A percentile compares a stretch with the other conserved stretches of the same genome.
These are phyloP conservation scores for Argyrosomus regius DNA, from an alignment of 2,797 vertebrate genomes.

Conservation along the genomic window DNA sequence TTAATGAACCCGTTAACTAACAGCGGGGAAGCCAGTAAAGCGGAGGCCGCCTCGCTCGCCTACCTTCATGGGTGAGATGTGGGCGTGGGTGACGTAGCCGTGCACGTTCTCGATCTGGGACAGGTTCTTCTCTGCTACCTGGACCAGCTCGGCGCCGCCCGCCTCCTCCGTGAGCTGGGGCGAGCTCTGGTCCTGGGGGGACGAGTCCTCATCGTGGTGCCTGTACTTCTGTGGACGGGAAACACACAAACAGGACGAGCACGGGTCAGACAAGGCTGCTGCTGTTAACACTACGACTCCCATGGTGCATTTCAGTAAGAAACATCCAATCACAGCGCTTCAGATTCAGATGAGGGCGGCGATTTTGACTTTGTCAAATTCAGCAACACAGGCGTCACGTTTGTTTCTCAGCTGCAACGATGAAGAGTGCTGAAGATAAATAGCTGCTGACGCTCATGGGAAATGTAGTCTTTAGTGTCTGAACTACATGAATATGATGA, in stretches of 20 bases:
- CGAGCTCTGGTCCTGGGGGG: slow-evolving; percentile 91
- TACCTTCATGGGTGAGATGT: slow-evolving; percentile 98
- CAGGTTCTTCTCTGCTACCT: slow-evolving; percentile 94
- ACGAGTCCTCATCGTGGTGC: slow-evolving; percentile 93
- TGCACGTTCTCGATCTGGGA: slow-evolving; percentile 96
- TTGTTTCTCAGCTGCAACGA: not conserved
- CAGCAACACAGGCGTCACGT: not conserved
- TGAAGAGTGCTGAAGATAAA: no score
- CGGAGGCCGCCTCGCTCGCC: not conserved
- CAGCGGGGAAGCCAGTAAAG: not conserved
- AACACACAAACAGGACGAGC: not conserved
- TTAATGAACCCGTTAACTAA: not conserved
- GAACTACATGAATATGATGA: no score
- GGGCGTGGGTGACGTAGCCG: slow-evolving; percentile 94
- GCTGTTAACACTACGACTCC: not conserved
- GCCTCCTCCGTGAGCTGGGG: slow-evolving; percentile 89
- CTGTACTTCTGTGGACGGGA: slow-evolving; percentile 89
- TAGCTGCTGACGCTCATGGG: slow-evolving; percentile 1
- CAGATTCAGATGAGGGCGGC: not conserved
- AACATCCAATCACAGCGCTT: not conserved
- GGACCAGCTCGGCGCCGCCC: slow-evolving; percentile 91
- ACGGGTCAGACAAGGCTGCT: not conserved
- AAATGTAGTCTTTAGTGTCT: not conserved
- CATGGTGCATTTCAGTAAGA: not conserved
- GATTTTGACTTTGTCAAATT: not conserved